phyloP scores from a whole-genome alignment of 2,888 invertebrate species.

The Parnassius apollo region DNA sequence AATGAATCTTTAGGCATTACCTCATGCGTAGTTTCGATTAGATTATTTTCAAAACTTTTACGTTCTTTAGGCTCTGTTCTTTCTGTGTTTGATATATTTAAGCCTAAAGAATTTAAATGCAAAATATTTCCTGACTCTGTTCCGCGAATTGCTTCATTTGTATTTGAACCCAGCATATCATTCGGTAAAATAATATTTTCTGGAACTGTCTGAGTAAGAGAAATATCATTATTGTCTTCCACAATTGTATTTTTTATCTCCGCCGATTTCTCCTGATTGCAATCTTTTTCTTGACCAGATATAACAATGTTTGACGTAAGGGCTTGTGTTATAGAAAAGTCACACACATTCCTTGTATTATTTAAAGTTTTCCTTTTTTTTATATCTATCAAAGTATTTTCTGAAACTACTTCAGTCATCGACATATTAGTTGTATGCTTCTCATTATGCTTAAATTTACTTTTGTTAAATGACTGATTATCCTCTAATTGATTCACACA shows the following conservation, averaged over 20 bases:
- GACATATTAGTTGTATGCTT: conserved; percentile 28
- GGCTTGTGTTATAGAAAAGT: conserved; percentile 42
- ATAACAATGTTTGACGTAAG: conserved; percentile 33
- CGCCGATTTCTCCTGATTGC: neutral
- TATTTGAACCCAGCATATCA: neutral
- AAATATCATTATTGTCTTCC: neutral
- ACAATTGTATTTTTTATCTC: conserved; percentile 33
- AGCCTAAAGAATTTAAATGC: neutral
- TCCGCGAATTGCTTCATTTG: neutral
- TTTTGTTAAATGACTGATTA: neutral
- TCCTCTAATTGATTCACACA: neutral
- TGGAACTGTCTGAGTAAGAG: neutral
- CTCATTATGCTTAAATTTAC: neutral
- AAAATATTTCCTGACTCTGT: neutral
- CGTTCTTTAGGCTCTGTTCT: conserved; percentile 23
- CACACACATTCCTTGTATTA: conserved; percentile 21
- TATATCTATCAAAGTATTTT: conserved; percentile 27
- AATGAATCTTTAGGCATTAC: neutral
- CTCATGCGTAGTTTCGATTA: conserved; percentile 27
- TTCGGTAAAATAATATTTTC: neutral
- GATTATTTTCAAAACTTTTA: conserved; percentile 18
- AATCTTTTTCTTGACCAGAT: neutral
- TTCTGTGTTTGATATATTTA: neutral
- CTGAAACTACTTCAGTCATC: conserved; percentile 37
- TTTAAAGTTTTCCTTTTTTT: conserved; percentile 27